Percentiles rank a stretch among this genome's conserved stretches.
These are phyloP conservation scores for Abscondita cerata DNA, from an alignment of 2,888 invertebrate genomes.

Conservation along the genomic window DNA sequence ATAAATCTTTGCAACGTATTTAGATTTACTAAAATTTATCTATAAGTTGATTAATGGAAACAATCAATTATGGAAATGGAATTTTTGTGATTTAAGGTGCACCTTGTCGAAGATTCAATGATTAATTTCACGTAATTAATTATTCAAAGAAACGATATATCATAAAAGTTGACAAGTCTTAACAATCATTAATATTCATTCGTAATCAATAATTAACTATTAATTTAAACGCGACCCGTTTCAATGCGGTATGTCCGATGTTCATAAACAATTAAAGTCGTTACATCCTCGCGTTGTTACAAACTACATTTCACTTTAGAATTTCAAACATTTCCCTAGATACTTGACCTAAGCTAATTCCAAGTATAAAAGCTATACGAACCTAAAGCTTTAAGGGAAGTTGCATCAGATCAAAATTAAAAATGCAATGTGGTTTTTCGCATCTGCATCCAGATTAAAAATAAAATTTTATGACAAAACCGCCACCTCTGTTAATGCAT, in stretches of 20 bases:
- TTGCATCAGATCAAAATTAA: too few species aligned
- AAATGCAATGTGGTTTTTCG: too few species aligned
- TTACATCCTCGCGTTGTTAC: conserved; percentile 3
- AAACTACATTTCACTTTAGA: conserved; percentile 2
- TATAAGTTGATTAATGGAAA: conserved; percentile 8
- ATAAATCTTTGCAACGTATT: neutral
- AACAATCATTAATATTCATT: conserved; percentile 12
- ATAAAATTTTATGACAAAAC: too few species aligned
- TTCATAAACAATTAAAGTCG: conserved; percentile 15
- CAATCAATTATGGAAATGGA: conserved; percentile 3
- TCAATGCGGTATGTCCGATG: conserved; percentile 4
- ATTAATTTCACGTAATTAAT: conserved; percentile 3
- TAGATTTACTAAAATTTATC: conserved; percentile 1
- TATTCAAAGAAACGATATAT: neutral
- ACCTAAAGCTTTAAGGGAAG: conserved; percentile 1
- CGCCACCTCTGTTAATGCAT: too few species aligned
- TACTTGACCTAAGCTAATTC: conserved; percentile 16
- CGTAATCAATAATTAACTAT: conserved; percentile 8
- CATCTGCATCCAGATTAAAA: too few species aligned
- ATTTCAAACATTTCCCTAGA: conserved; percentile 16
- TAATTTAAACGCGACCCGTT: neutral
- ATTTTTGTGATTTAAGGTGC: conserved; percentile 1
- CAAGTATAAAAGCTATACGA: conserved; percentile 11
- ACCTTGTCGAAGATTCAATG: conserved; percentile 12
- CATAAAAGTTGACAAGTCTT: conserved; percentile 3